These are phyloP conservation scores for Pitangus sulphuratus DNA, from an alignment of 2,797 vertebrate species.

Conservation along the genomic window DNA sequence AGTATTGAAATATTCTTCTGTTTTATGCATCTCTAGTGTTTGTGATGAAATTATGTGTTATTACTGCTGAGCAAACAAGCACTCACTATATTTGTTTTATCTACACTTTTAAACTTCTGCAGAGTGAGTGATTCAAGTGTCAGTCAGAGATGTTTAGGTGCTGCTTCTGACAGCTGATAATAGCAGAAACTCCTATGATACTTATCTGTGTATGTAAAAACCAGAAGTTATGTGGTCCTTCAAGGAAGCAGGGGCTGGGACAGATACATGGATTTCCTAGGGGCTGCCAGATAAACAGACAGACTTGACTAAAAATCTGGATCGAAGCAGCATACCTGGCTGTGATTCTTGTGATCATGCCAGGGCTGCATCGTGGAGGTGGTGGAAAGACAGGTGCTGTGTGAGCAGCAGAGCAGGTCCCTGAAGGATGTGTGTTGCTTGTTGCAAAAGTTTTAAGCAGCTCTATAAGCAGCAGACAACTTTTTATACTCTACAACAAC, in stretches of 20 bases:
- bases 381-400: background rate
- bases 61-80: background rate
- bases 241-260: background rate
- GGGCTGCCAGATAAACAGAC: background rate
- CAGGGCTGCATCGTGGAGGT: background rate
- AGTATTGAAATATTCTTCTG: background rate
- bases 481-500: background rate
- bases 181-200: background rate
- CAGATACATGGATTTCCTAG: accelerated
- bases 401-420: background rate
- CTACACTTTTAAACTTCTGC: background rate
- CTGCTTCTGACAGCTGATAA: background rate
- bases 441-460: background rate
- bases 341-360: background rate
- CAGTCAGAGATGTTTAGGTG: background rate
- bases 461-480: background rate
- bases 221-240: background rate
- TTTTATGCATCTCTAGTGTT: background rate
- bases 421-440: background rate
- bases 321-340: background rate
- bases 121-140: background rate
- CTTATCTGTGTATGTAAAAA: background rate
- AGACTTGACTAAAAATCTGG: background rate
- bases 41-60: background rate
- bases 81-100: background rate